Percentiles rank a stretch among this genome's conserved stretches.
Evolutionary conservation across 2,113 vertebrate species (phyloP).

Genomic region (Azemiops feae): DNA sequence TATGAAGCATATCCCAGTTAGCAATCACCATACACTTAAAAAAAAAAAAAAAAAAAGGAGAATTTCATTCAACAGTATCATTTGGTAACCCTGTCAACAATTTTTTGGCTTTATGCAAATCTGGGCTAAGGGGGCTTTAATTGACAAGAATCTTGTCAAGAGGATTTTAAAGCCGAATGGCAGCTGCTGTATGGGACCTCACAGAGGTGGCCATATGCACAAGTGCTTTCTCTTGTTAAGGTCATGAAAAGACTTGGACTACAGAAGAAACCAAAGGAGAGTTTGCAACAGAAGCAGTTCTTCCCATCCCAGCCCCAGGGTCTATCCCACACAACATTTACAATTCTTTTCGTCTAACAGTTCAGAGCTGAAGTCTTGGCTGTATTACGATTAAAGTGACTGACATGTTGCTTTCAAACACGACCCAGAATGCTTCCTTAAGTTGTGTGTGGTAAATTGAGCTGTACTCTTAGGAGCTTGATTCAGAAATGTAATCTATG

Average conservation of each 20-base stretch:
- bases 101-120: background rate
- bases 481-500: background rate
- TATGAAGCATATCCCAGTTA: background rate
- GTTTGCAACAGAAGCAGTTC: background rate
- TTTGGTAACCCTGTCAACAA: background rate
- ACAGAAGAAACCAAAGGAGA: background rate
- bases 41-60: background rate
- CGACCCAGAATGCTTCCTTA: background rate
- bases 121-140: background rate
- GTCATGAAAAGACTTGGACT: background rate
- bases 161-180: background rate
- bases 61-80: background rate
- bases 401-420: background rate
- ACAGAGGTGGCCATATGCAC: background rate
- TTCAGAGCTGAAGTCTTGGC: background rate
- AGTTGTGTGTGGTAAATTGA: background rate
- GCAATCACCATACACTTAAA: background rate
- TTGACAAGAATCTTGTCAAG: background rate
- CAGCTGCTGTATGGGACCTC: background rate
- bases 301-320: background rate
- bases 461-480: background rate
- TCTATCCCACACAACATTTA: background rate
- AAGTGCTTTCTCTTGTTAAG: slow-evolving; percentile 6
- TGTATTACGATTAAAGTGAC: background rate
- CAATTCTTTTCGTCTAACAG: background rate